Percentiles rank a stretch among this genome's conserved stretches.
phyloP scores from a whole-genome alignment of 2,797 vertebrate species.

The Tachyglossus aculeatus region DNA sequence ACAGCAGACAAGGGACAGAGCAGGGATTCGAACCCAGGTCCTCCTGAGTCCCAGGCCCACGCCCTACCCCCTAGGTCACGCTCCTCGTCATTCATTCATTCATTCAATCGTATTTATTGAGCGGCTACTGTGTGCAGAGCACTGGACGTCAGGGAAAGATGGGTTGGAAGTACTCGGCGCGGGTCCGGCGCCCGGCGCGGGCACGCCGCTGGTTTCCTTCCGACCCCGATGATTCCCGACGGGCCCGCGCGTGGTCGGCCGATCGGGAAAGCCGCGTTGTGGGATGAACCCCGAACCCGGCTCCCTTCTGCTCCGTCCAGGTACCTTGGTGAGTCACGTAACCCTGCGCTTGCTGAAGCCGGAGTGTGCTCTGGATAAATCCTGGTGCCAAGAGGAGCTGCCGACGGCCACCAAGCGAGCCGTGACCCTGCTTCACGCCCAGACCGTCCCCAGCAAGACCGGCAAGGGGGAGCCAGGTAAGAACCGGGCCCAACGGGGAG shows the following conservation, averaged over 20 bases:
- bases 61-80: too few relatives aligned
- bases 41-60: too few relatives aligned
- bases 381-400: slow-evolving; percentile 92
- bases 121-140: too few relatives aligned
- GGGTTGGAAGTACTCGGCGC: too few relatives aligned
- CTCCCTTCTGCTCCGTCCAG: slow-evolving; percentile 64
- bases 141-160: too few relatives aligned
- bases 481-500: not conserved
- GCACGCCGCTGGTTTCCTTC: not conserved
- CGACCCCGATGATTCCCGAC: not conserved
- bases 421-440: slow-evolving; percentile 80
- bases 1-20: too few relatives aligned
- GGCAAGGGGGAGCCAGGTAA: slow-evolving; percentile 78
- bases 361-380: slow-evolving; percentile 86
- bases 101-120: too few relatives aligned
- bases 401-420: slow-evolving; percentile 84
- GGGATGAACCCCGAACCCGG: not conserved
- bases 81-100: too few relatives aligned
- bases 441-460: slow-evolving; percentile 82
- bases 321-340: slow-evolving; percentile 89
- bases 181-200: too few relatives aligned
- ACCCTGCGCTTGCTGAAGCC: slow-evolving; percentile 92
- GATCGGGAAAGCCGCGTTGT: too few relatives aligned
- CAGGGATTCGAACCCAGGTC: too few relatives aligned
- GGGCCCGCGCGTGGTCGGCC: too few relatives aligned